Conservation (phyloP, 2,888 invertebrate species). For the Boloria selene region DNA sequence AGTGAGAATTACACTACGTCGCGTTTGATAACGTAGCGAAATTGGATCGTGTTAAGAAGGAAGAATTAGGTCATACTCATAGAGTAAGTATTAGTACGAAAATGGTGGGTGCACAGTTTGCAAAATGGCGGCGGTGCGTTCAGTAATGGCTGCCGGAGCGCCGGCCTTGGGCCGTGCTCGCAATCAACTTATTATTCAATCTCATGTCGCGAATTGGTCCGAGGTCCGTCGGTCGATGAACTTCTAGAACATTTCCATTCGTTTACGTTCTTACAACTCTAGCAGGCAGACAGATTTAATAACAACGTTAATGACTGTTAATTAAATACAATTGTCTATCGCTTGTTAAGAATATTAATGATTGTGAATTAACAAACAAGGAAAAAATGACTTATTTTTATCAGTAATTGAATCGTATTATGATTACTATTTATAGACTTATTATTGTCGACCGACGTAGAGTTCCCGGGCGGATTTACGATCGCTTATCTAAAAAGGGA, state of each 20-base stretch:
- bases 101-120: constrained; percentile 58
- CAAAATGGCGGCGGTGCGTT: constrained; percentile 71
- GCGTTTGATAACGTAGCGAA: constrained; percentile 10
- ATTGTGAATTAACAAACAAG: constrained; percentile 2
- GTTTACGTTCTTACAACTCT: constrained; percentile 37
- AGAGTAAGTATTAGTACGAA: constrained; percentile 38
- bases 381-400: neutral
- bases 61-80: constrained; percentile 27
- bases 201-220: constrained; percentile 82
- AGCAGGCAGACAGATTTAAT: constrained; percentile 31
- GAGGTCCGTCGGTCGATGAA: constrained; percentile 76
- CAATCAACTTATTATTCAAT: constrained; percentile 82
- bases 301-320: constrained; percentile 26
- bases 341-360: constrained; percentile 8
- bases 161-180: constrained; percentile 75
- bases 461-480: constrained; percentile 5
- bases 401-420: neutral
- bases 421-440: neutral
- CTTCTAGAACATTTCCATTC: constrained; percentile 60
- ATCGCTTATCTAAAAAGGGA: constrained; percentile 1
- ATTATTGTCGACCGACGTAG: neutral
- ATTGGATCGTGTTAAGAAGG: constrained; percentile 4
- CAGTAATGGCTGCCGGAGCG: constrained; percentile 73
- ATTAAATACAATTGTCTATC: constrained; percentile 22
- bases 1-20: neutral